These are phyloP conservation scores for Rhinella marina DNA, from an alignment of 2,797 vertebrate genomes.

Conservation along the genomic window DNA sequence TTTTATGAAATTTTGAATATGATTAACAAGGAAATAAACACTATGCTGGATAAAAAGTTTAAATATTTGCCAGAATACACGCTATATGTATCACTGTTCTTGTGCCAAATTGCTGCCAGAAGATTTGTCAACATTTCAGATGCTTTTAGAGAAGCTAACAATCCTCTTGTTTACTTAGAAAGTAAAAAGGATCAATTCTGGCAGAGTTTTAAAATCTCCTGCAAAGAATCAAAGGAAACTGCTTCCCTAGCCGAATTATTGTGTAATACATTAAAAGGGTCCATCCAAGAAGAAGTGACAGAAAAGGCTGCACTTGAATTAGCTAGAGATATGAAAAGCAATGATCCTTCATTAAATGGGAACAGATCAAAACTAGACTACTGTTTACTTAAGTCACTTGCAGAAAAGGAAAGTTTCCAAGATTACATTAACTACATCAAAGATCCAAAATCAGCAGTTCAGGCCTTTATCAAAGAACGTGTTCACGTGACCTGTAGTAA, in stretches of 20 bases:
- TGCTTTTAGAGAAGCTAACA: constrained; percentile 13
- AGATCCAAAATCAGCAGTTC: constrained; percentile 23
- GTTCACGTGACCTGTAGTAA: not conserved
- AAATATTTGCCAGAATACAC: not conserved
- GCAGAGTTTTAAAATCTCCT: constrained; percentile 37
- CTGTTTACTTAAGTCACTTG: constrained; percentile 27
- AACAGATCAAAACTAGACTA: constrained; percentile 36
- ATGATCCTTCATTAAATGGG: constrained; percentile 3
- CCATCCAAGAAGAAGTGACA: constrained; percentile 20
- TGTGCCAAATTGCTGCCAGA: not conserved
- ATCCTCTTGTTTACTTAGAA: constrained; percentile 6
- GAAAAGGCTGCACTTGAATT: constrained; percentile 6
- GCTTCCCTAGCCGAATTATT: constrained; percentile 20
- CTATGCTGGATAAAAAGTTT: not conserved
- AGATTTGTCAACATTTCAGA: not conserved
- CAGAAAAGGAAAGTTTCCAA: constrained; percentile 19
- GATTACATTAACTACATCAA: not conserved
- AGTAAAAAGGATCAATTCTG: constrained; percentile 22
- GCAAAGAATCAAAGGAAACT: constrained; percentile 11
- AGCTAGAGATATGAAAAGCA: constrained; percentile 2
- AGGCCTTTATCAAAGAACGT: not conserved
- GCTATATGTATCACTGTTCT: constrained; percentile 15
- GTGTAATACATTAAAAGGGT: not conserved
- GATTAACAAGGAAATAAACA: not conserved
- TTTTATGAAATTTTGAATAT: constrained; percentile 36